Base-by-base conservation (phyloP, 2,888 invertebrate genomes). In the Acanthococcus lagerstroemiae region DNA sequence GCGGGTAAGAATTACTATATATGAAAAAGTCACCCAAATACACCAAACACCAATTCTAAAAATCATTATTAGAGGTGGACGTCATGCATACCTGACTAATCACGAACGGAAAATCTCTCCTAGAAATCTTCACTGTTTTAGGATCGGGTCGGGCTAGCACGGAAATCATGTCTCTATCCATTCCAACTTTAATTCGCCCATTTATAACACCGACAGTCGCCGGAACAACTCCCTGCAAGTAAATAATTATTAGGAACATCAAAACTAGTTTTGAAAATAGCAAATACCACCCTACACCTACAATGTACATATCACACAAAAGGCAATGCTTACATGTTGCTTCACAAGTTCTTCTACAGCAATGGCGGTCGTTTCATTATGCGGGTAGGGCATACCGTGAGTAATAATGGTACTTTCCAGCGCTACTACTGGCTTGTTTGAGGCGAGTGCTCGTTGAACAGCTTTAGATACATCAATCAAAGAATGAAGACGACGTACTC, bases 341-440 rank as follows among this genome's bases (percentile, higher is more conserved):
- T 86, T 81, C 22, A 97, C 83, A 68, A 87, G 82, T 60, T 84
- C 78, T 77, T 96, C 93, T 1, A 95, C 88, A 74, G 83, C 80
- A 46, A 83, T 68, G 4, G 95, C 95, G 30, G 93, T 95, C 70
- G 87, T 79, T 56, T 94, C 78, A 78, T 99, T 99, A 60, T 87
- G 80, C 0, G 97, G 97, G 77, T 84, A 88, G 0, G 96, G 95
- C 90, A 99, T 92, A 48, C 99, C 99, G 78, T 99, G 97, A 1
- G 96, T 96, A 68, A 99, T 91, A 69, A 99, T 95, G 1, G 99
- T 94, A 6, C 95, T 95, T 80, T 99, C 99, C 71, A 99, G 79
- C 1, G 96, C 95, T 19, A 99, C 94, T 68, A 97, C 82, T 7
- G 95, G 89, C 70, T 80, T 78, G 26, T 79, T 78, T 55, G 79